Conservation (phyloP, 2,113 vertebrate genomes). For the Chloroceryle aenea region DNA sequence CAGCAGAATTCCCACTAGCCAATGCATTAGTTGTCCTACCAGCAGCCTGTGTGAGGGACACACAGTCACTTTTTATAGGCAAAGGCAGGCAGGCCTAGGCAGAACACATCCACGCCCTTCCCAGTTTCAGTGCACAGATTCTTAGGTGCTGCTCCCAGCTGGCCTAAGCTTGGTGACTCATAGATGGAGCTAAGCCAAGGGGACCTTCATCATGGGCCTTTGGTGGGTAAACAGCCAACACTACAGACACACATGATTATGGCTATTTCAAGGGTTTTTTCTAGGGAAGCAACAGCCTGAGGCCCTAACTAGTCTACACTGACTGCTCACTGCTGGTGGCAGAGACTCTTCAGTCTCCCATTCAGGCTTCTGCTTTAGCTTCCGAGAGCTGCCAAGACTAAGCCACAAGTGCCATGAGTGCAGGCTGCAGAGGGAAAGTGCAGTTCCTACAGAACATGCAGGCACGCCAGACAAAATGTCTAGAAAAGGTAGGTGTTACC, state of each 20-base stretch:
- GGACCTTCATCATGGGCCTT: neutral
- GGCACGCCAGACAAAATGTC: neutral
- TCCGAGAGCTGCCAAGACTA: neutral
- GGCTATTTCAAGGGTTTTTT: neutral
- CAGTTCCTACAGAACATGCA: neutral
- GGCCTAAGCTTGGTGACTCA: neutral
- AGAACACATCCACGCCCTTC: neutral
- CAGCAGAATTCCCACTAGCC: neutral
- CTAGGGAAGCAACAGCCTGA: neutral
- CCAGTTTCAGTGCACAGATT: neutral
- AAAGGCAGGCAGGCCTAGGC: neutral
- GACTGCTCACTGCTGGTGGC: neutral
- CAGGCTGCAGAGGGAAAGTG: neutral
- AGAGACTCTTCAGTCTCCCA: neutral
- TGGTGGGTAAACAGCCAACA: neutral
- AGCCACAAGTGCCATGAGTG: neutral
- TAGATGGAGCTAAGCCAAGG: neutral
- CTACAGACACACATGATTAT: no score
- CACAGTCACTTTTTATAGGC: accelerated
- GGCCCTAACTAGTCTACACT: neutral
- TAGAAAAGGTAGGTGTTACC: neutral
- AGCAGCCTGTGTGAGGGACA: accelerated
- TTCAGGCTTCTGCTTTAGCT: neutral
- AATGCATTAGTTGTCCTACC: neutral
- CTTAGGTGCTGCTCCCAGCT: neutral